These are phyloP conservation scores for Saxicola maurus DNA, from an alignment of 2,797 vertebrate genomes.

Conservation along the genomic window DNA sequence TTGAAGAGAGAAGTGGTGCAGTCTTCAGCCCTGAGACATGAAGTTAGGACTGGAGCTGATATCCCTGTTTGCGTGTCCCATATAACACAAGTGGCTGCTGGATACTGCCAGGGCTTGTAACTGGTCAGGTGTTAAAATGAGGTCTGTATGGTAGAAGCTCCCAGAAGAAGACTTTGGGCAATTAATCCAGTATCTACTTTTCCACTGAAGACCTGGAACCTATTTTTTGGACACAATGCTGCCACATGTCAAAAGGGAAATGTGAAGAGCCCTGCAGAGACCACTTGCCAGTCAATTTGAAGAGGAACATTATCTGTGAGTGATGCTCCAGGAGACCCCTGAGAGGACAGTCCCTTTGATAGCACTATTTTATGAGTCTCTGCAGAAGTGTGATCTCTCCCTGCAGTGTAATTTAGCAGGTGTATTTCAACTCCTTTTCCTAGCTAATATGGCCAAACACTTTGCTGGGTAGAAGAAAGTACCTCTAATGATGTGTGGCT, in stretches of 20 bases:
- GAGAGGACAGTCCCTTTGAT: neutral
- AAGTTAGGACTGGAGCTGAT: neutral
- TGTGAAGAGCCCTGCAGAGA: neutral
- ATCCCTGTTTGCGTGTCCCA: accelerated
- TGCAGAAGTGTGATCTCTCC: neutral
- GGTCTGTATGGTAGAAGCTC: neutral
- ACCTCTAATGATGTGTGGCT: neutral
- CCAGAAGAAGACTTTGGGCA: neutral
- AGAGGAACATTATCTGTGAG: neutral
- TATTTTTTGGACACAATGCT: neutral
- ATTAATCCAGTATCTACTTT: neutral
- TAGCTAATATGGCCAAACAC: neutral
- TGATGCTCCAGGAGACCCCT: neutral
- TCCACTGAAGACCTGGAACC: neutral
- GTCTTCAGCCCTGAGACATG: neutral
- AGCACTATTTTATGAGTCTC: neutral
- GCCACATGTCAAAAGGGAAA: neutral
- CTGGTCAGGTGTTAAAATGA: neutral
- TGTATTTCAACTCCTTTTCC: neutral
- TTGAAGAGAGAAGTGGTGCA: neutral
- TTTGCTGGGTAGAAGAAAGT: neutral
- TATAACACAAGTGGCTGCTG: neutral
- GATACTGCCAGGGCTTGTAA: neutral
- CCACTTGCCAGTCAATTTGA: neutral
- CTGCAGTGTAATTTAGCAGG: neutral